A percentile compares a stretch with the other conserved stretches of the same genome.
Evolutionary conservation across 2,888 invertebrate genomes (phyloP).

Genomic region (Criorhina ranunculi): DNA sequence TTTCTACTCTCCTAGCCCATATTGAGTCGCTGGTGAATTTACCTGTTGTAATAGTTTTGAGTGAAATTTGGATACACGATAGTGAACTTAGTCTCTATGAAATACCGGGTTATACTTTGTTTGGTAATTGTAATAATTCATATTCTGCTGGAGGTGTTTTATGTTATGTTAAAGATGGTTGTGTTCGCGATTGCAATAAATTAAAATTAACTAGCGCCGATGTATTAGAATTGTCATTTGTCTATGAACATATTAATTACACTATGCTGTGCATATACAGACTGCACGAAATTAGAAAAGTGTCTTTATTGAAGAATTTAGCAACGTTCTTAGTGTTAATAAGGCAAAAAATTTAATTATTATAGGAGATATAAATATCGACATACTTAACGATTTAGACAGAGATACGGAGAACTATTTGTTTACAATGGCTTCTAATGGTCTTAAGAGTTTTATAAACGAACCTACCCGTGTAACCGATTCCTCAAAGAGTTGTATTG

Average conservation of each 20-base stretch:
- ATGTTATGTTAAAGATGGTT: constrained; percentile 7
- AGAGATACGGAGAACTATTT: too few species aligned
- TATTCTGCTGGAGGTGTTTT: constrained; percentile 12
- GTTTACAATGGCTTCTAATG: too few species aligned
- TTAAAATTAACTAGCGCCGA: constrained; percentile 29
- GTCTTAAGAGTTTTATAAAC: too few species aligned
- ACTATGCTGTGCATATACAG: constrained; percentile 25
- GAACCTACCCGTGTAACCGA: too few species aligned
- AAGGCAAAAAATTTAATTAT: constrained; percentile 2
- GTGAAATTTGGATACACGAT: constrained; percentile 26
- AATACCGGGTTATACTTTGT: constrained; percentile 11
- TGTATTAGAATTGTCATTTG: constrained; percentile 23
- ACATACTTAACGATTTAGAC: too few species aligned
- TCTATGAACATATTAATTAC: constrained; percentile 12
- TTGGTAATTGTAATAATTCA: constrained; percentile 11
- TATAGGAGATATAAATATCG: too few species aligned
- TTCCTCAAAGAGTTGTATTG: too few species aligned
- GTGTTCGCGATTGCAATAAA: neutral
- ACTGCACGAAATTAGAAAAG: constrained; percentile 9
- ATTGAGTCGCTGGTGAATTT: constrained; percentile 19
- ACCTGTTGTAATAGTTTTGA: constrained; percentile 22
- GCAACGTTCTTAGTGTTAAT: constrained; percentile 5
- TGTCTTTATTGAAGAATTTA: constrained; percentile 14
- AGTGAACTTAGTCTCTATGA: constrained; percentile 13
- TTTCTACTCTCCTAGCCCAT: constrained; percentile 1